These are phyloP conservation scores for Neocloeon triangulifer DNA, from an alignment of 1,140 invertebrate genomes.

Conservation along the genomic window DNA sequence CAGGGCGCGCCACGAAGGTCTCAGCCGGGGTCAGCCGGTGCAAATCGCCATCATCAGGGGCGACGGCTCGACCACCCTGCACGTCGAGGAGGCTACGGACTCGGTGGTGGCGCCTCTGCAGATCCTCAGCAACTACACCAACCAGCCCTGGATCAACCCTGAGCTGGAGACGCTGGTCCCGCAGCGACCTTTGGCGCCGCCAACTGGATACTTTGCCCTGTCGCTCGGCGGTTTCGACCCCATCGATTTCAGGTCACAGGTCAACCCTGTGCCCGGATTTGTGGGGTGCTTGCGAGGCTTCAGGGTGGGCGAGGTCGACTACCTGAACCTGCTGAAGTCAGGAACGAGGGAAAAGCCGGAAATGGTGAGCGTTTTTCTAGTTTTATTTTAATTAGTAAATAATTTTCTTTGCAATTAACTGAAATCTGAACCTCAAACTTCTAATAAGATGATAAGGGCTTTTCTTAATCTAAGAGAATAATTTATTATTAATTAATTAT, in stretches of 20 bases:
- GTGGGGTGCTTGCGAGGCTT: slow-evolving; percentile 74
- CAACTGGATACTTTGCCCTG: slow-evolving; percentile 59
- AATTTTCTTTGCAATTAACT: not conserved
- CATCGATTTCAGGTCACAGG: slow-evolving; percentile 38
- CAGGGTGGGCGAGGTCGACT: slow-evolving; percentile 56
- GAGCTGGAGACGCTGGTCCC: slow-evolving; percentile 67
- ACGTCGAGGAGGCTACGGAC: slow-evolving; percentile 59
- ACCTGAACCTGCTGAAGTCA: slow-evolving; percentile 6
- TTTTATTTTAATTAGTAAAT: not conserved
- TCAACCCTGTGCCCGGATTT: slow-evolving; percentile 41
- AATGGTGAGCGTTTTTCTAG: slow-evolving; percentile 11
- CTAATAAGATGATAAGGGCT: not conserved
- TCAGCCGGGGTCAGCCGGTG: too few relatives aligned
- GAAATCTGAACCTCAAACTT: not conserved
- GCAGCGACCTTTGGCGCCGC: slow-evolving; percentile 54
- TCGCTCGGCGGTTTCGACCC: slow-evolving; percentile 70
- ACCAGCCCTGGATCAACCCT: slow-evolving; percentile 65
- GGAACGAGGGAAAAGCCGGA: slow-evolving; percentile 5
- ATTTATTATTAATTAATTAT: too few relatives aligned
- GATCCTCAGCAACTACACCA: slow-evolving; percentile 48
- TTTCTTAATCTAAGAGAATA: not conserved
- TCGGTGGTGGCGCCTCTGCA: slow-evolving; percentile 42
- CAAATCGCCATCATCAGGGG: slow-evolving; percentile 61
- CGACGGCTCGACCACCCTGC: slow-evolving; percentile 45
- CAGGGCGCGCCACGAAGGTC: too few relatives aligned